Evolutionary conservation across 2,797 vertebrate species (phyloP).

Genomic region (Rhinella marina): DNA sequence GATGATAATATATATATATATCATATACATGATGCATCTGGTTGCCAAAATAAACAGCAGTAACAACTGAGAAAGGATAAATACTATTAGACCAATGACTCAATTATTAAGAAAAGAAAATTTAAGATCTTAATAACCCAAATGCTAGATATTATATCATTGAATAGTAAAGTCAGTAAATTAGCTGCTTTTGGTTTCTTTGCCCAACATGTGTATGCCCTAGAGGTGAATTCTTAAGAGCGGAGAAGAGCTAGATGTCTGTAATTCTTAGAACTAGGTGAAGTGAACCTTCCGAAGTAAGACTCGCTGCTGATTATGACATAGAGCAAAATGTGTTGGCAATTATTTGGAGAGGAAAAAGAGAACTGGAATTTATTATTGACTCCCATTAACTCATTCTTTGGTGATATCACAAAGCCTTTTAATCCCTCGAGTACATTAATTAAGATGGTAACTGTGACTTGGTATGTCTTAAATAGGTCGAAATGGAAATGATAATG

Average conservation of each 20-base stretch:
- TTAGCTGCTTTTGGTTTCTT: constrained; percentile 34
- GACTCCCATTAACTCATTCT: constrained; percentile 46
- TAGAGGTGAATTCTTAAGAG: constrained; percentile 47
- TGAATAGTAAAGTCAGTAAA: constrained; percentile 32
- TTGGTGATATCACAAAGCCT: constrained; percentile 52
- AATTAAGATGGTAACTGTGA: constrained; percentile 40
- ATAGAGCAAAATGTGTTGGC: constrained; percentile 44
- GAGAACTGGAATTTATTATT: constrained; percentile 44
- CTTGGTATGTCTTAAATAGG: neutral
- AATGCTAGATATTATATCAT: constrained; percentile 35
- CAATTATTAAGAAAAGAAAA: constrained; percentile 24
- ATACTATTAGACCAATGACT: constrained; percentile 2
- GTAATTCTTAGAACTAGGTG: constrained; percentile 54
- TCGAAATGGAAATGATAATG: constrained; percentile 25
- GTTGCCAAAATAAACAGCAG: constrained; percentile 5
- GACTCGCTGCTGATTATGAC: constrained; percentile 50
- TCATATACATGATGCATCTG: neutral
- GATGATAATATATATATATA: too few relatives aligned
- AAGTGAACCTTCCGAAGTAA: constrained; percentile 46
- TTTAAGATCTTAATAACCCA: neutral
- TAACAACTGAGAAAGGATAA: neutral
- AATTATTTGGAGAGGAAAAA: constrained; percentile 49
- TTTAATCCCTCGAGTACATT: constrained; percentile 44
- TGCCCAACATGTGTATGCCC: constrained; percentile 54
- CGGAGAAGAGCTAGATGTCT: constrained; percentile 44